Evolutionary conservation across 2,797 vertebrate species (phyloP).

Genomic region (Chrosomus eos): DNA sequence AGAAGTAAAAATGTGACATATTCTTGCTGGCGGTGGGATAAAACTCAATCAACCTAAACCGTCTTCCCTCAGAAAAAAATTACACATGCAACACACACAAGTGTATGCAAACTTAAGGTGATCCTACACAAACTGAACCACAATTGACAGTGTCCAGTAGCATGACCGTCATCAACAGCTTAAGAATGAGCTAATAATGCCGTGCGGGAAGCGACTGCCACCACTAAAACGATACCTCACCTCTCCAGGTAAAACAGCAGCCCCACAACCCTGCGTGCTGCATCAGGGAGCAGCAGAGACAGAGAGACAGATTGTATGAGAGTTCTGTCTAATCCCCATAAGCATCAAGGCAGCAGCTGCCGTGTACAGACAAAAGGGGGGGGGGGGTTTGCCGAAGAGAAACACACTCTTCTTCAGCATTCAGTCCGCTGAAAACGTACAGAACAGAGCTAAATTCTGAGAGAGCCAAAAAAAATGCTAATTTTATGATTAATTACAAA

Average conservation of each 20-base stretch:
- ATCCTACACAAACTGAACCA: not conserved
- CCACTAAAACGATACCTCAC: conserved; percentile 40
- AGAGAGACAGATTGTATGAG: conserved; percentile 59
- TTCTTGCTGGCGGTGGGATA: conserved; percentile 78
- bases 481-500: not conserved
- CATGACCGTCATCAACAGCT: not conserved
- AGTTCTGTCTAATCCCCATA: conserved; percentile 72
- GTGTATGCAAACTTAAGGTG: conserved; percentile 11
- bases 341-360: conserved; percentile 67
- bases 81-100: conserved; percentile 25
- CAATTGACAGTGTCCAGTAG: not conserved
- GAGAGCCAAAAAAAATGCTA: not conserved
- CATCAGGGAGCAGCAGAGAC: conserved; percentile 47
- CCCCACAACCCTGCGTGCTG: conserved; percentile 28
- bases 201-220: not conserved
- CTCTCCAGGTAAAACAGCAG: conserved; percentile 48
- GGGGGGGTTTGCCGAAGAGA: not conserved
- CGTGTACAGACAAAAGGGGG: conserved; percentile 9
- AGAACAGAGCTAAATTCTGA: not conserved
- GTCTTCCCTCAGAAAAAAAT: conserved; percentile 36
- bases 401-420: not conserved
- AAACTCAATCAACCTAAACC: conserved; percentile 74
- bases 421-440: not conserved
- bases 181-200: not conserved
- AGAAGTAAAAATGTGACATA: conserved; percentile 79